Base-by-base conservation (phyloP, 2,113 vertebrate genomes). In the Proterorhinus semilunaris region DNA sequence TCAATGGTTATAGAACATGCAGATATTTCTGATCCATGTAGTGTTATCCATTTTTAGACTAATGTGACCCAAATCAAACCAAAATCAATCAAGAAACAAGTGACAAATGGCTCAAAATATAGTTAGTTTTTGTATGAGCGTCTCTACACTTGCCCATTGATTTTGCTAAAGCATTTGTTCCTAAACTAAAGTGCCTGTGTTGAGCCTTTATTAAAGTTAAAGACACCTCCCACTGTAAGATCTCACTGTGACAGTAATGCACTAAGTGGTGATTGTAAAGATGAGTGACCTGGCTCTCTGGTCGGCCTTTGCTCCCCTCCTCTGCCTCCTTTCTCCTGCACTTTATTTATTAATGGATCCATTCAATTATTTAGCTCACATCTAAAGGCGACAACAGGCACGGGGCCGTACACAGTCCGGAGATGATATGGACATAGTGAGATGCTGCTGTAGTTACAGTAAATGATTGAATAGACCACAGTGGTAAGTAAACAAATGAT, bases 281-380 rank as follows among this genome's bases (percentile, higher is more conserved):
- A 89, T 75, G 79, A 87, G 66, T 83, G 83, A 88, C 86, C 83
- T 86, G 78, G 73, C 83, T 78, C 71, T 68, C 68, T 52, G 10
- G 12, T 65, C 75, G 68, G 42, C 62, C 74, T 65, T 59, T 62
- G 61, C 51, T n/a, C 65, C 69, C 45, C 62, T 50, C 74, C 53
- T n/a, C 63, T 54, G 36, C 17, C 44, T 62, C 17, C 55, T 27
- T 59, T 11, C 51, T 75, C 67, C 68, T 74, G 82, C 79, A 84
- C 85, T 89, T 92, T 88, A 91, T 88, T 92, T 91, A 91, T 91
- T 92, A 89, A 91, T 91, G 86, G 84, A 82, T 82, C 83, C 87
- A 89, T 90, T 90, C 83, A 91, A 89, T 91, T 91, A 91, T 91
- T 92, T 85, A 90, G 80, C 85, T 83, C 86, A 81, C 88, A 86